Base-by-base conservation (phyloP, 2,888 invertebrate species). In the Melipona bicolor region DNA sequence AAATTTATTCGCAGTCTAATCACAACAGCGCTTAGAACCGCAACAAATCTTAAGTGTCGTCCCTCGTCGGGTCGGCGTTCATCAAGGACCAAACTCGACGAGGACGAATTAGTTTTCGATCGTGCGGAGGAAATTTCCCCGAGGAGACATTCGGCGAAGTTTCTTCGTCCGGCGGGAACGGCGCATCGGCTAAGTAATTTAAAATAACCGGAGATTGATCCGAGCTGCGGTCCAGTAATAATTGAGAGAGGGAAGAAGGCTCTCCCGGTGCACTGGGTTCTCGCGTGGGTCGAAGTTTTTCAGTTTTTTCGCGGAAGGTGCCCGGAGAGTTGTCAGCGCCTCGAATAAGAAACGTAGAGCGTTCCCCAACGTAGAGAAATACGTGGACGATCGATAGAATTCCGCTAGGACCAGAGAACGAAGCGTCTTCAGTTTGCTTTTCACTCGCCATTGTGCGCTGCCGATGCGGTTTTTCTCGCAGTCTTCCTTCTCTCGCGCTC, bases 201-300 rank as follows among this genome's bases (percentile, higher is more conserved):
- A 86, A 90, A 91, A 86, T 87, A 87, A 87, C 79, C 85, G 80
- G 89, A 88, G 89, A 90, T 90, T 91, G 91, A 91, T 88, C 87
- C 73, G 56, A 73, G 52, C 79, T 76, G 83, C 72, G 77, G 80
- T 76, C 79, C 83, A 84, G 87, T 90, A 91, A 91, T 90, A 90
- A 90, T 90, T 89, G 90, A 90, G 83, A 78, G 77, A 79, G 56
- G 74, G 84, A 80, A 54, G 74, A 85, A 80, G 79, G 83, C 84
- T n/a, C 79, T 77, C 65, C 68, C 72, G 73, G 74, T 21, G 32
- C 19, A 13, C 32, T 13, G 3, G 77, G 67, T 43, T 84, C 85
- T 78, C 74, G 17, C 4, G n/a, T 11, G 50, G 15, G 62, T 17
- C 17, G 21, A n/a, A 62, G 19, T 49, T 27, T 50, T 50, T 21